Conservation (phyloP, 1,140 invertebrate genomes). For the Drosophila malerkotliana region DNA sequence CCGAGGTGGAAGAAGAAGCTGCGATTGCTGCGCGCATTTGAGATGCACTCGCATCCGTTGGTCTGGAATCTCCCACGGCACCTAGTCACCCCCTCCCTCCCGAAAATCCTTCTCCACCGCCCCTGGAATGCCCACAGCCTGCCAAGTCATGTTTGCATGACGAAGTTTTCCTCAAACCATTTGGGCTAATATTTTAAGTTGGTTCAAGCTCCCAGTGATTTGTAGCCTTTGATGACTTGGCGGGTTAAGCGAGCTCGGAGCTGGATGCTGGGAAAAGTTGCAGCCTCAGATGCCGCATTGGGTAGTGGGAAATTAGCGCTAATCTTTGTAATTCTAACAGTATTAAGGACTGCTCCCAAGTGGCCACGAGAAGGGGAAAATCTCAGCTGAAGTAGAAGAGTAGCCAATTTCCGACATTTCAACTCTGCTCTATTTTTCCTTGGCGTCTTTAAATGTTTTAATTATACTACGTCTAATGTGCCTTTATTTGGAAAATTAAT, state of each 20-base stretch:
- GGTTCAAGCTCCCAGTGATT: slow-evolving; percentile 44
- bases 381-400: slow-evolving; percentile 5
- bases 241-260: slow-evolving; percentile 20
- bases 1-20: slow-evolving; percentile 55
- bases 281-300: slow-evolving; percentile 2
- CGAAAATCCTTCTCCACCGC: neutral
- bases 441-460: neutral
- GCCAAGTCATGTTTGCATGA: slow-evolving; percentile 80
- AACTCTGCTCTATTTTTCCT: slow-evolving; percentile 1
- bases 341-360: slow-evolving; percentile 33
- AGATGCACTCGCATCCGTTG: slow-evolving; percentile 40
- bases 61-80: slow-evolving; percentile 28
- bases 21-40: slow-evolving; percentile 63
- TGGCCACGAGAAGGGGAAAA: slow-evolving; percentile 6
- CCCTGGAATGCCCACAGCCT: slow-evolving; percentile 22
- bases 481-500: neutral
- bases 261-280: neutral
- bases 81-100: neutral
- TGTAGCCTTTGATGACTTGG: slow-evolving; percentile 53
- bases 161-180: slow-evolving; percentile 56
- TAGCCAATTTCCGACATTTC: slow-evolving; percentile 11
- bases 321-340: slow-evolving; percentile 50
- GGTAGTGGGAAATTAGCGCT: slow-evolving; percentile 56
- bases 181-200: slow-evolving; percentile 64
- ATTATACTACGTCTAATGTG: neutral